Conservation (phyloP, 2,888 invertebrate species). For the Cryptophagus acutangulus region DNA sequence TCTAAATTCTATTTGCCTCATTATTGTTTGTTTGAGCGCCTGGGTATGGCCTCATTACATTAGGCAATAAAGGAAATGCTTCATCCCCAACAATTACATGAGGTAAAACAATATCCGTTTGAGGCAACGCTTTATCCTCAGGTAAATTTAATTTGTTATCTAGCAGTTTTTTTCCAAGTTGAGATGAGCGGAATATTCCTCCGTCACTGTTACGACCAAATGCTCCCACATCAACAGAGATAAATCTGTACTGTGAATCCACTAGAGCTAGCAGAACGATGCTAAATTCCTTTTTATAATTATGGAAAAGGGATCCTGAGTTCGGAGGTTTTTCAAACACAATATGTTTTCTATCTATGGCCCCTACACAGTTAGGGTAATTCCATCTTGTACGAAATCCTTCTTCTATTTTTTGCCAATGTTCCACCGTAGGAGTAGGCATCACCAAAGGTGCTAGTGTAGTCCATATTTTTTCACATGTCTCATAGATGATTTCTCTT, state of each 20-base stretch:
- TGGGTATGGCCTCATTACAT: conserved; percentile 25
- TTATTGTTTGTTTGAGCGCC: conserved; percentile 15
- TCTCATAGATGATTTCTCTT: conserved; percentile 17
- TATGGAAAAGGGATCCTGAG: conserved; percentile 19
- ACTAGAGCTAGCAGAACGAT: conserved; percentile 20
- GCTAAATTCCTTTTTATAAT: conserved; percentile 19
- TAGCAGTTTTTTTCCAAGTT: conserved; percentile 23
- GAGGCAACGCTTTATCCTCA: conserved; percentile 22
- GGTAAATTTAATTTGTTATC: conserved; percentile 22
- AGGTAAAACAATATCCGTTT: conserved; percentile 18
- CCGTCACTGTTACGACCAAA: conserved; percentile 16
- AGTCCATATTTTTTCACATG: conserved; percentile 21
- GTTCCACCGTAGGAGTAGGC: conserved; percentile 15
- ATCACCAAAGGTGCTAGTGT: conserved; percentile 12
- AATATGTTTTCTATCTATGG: conserved; percentile 24
- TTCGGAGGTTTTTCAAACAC: conserved; percentile 22
- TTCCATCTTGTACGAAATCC: conserved; percentile 19
- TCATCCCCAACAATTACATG: conserved; percentile 28
- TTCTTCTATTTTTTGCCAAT: conserved; percentile 15
- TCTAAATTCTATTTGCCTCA: conserved; percentile 19
- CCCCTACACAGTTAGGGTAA: conserved; percentile 21
- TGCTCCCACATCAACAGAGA: conserved; percentile 12
- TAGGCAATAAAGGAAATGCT: conserved; percentile 26
- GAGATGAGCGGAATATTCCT: conserved; percentile 17
- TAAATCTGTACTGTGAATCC: conserved; percentile 16